A percentile compares a stretch with the other conserved stretches of the same genome.
Conservation (phyloP, 2,888 invertebrate species). For the Drosophila paracracens region DNA sequence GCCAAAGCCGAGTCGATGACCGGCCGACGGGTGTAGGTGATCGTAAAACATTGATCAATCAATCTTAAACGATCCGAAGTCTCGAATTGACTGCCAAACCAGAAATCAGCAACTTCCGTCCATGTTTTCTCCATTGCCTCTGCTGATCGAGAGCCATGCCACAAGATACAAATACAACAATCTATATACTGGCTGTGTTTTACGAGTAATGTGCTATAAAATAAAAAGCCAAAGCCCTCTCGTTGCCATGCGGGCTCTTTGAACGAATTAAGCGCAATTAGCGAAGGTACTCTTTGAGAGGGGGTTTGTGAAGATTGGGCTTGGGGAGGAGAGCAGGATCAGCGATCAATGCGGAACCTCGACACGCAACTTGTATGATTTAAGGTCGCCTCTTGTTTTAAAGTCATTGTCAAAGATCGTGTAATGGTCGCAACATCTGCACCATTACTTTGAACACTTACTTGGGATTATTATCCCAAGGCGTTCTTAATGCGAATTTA, state of each 20-base stretch:
- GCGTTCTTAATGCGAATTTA: slow-evolving; percentile 80
- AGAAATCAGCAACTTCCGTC: slow-evolving; percentile 81
- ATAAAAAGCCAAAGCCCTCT: slow-evolving; percentile 49
- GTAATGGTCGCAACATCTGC: slow-evolving; percentile 48
- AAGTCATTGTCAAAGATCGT: slow-evolving; percentile 48
- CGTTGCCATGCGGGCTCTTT: slow-evolving; percentile 73
- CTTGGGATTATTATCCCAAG: slow-evolving; percentile 31
- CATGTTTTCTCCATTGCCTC: slow-evolving; percentile 16
- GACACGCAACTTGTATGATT: slow-evolving; percentile 51
- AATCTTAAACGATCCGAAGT: slow-evolving; percentile 75
- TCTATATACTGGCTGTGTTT: slow-evolving; percentile 19
- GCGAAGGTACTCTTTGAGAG: slow-evolving; percentile 64
- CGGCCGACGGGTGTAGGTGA: slow-evolving; percentile 59
- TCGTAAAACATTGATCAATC: slow-evolving; percentile 77
- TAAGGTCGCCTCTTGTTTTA: slow-evolving; percentile 35
- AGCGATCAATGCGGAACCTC: slow-evolving; percentile 28
- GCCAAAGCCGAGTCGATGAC: slow-evolving; percentile 50
- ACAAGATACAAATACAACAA: slow-evolving; percentile 3
- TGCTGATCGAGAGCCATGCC: slow-evolving; percentile 4
- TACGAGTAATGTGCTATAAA: slow-evolving; percentile 45
- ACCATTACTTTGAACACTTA: slow-evolving; percentile 24
- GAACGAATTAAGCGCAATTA: slow-evolving; percentile 78
- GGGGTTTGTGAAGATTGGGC: slow-evolving; percentile 5
- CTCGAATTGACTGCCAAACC: slow-evolving; percentile 60
- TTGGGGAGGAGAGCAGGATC: slow-evolving; percentile 47